Conservation (phyloP, 2,797 vertebrate genomes). For the Chelmon rostratus region DNA sequence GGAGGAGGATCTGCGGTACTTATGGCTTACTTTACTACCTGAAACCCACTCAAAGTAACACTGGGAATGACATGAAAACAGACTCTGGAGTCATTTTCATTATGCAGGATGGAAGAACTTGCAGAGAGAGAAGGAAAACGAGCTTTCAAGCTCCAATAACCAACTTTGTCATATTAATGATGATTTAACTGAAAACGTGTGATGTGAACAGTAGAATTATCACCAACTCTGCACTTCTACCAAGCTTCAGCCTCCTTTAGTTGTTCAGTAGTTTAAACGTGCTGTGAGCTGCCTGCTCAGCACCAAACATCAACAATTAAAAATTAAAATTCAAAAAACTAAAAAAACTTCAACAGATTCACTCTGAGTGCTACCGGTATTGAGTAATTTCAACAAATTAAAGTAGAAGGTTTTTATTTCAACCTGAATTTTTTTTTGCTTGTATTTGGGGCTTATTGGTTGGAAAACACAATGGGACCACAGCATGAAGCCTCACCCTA, state of each 20-base stretch:
- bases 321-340: too few relatives aligned
- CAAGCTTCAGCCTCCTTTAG: not conserved
- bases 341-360: too few relatives aligned
- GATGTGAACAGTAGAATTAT: not conserved
- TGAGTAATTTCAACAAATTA: too few relatives aligned
- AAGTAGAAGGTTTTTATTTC: too few relatives aligned
- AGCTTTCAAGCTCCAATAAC: not conserved
- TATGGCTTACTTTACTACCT: constrained; percentile 3
- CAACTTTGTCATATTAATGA: not conserved
- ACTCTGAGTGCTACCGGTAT: too few relatives aligned
- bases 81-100: not conserved
- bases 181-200: not conserved
- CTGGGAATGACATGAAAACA: not conserved
- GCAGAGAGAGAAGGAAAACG: not conserved
- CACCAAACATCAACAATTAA: too few relatives aligned
- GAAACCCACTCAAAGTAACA: constrained; percentile 8
- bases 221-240: not conserved
- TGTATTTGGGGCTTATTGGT: too few relatives aligned
- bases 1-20: constrained; percentile 17
- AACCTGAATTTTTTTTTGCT: too few relatives aligned
- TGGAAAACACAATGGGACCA: too few relatives aligned
- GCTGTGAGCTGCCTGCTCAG: not conserved
- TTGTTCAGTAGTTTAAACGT: not conserved
- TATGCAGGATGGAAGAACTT: not conserved
- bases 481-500: too few relatives aligned